A percentile compares a stretch with the other conserved stretches of the same genome.
These are phyloP conservation scores for Cataglyphis cursor DNA, from an alignment of 2,888 invertebrate genomes.

Conservation along the genomic window DNA sequence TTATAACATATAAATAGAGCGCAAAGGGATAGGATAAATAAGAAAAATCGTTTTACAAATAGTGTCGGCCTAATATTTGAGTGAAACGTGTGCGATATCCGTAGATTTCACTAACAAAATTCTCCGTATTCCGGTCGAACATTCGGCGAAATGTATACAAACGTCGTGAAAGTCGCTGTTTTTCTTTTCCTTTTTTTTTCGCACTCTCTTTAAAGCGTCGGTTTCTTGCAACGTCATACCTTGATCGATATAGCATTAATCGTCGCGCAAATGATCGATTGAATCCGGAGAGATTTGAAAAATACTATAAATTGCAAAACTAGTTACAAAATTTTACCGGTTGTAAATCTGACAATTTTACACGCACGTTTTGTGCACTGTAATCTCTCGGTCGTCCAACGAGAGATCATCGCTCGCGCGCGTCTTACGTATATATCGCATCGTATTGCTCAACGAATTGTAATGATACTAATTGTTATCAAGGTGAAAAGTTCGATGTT, in stretches of 20 bases:
- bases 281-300: not conserved
- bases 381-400: not conserved
- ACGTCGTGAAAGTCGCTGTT: not conserved
- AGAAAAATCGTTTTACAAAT: not conserved
- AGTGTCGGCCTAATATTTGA: not conserved
- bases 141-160: constrained; percentile 6
- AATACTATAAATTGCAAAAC: not conserved
- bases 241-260: not conserved
- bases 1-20: not conserved
- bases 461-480: not conserved
- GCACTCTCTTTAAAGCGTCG: not conserved
- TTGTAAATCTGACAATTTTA: not conserved
- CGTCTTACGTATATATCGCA: constrained; percentile 6
- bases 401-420: not conserved
- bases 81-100: not conserved
- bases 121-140: not conserved
- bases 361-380: no score
- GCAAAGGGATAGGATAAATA: not conserved
- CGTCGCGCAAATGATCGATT: no score
- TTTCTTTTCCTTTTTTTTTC: not conserved
- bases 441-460: not conserved
- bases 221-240: not conserved
- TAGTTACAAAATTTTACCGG: not conserved
- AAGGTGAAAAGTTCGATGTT: not conserved
- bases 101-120: not conserved